A percentile compares a stretch with the other conserved stretches of the same genome.
Evolutionary conservation across 2,888 invertebrate genomes (phyloP).

Genomic region (Ernsta delagoae): DNA sequence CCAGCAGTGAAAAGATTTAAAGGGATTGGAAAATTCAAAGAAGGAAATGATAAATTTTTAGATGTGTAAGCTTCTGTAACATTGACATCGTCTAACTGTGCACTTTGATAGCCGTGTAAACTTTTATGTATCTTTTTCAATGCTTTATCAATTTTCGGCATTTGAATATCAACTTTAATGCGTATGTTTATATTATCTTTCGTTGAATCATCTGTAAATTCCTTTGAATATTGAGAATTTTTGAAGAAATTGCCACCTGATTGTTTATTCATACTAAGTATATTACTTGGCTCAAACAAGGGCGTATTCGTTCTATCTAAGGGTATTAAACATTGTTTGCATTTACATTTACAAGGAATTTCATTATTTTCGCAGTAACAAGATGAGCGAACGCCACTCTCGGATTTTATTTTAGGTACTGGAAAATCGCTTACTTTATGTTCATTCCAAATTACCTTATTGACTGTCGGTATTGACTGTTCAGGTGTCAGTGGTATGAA

Average conservation of each 20-base stretch:
- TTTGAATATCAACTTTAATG: conserved; percentile 71
- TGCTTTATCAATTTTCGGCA: conserved; percentile 62
- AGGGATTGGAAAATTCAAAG: conserved; percentile 64
- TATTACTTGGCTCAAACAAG: conserved; percentile 22
- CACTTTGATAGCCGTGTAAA: conserved; percentile 45
- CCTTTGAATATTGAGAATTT: conserved; percentile 6
- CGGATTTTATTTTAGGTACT: conserved; percentile 43
- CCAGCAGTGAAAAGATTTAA: conserved; percentile 40
- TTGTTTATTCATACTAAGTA: conserved; percentile 3
- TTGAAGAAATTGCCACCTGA: conserved; percentile 1
- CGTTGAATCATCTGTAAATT: conserved; percentile 41
- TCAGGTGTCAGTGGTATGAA: conserved; percentile 51
- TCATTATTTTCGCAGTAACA: conserved; percentile 64
- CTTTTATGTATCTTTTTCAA: conserved; percentile 47
- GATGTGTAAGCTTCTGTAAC: conserved; percentile 56
- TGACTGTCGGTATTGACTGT: conserved; percentile 12
- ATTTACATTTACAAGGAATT: conserved; percentile 64
- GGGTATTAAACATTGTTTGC: conserved; percentile 60
- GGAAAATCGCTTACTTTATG: conserved; percentile 39
- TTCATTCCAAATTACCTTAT: conserved; percentile 46
- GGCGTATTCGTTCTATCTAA: background rate
- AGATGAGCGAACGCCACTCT: conserved; percentile 51
- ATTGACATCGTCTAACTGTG: conserved; percentile 47
- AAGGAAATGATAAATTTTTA: conserved; percentile 61
- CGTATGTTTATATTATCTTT: conserved; percentile 65